These are phyloP conservation scores for Botia kubotai DNA, from an alignment of 2,797 vertebrate species.

Conservation along the genomic window DNA sequence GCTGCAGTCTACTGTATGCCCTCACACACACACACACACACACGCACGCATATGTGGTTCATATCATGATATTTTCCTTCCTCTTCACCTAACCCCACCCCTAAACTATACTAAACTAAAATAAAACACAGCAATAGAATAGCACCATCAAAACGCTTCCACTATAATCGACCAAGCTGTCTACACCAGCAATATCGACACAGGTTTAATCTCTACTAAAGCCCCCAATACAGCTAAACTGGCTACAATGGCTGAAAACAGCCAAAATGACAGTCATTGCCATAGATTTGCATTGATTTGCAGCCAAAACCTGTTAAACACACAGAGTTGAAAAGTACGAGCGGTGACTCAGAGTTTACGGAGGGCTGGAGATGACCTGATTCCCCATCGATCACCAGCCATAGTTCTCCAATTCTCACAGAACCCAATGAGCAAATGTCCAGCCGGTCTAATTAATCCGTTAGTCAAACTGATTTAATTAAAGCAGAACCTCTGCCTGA, in stretches of 20 bases:
- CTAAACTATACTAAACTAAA: too few relatives aligned
- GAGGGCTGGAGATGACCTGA: slow-evolving; percentile 25
- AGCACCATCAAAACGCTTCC: not conserved
- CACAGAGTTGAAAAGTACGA: not conserved
- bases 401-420: slow-evolving; percentile 28
- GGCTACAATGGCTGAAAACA: slow-evolving; percentile 33
- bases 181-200: slow-evolving; percentile 11
- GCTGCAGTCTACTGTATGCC: not conserved
- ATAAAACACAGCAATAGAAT: too few relatives aligned
- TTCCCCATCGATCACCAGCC: slow-evolving; percentile 19
- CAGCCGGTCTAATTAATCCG: slow-evolving; percentile 53
- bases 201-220: slow-evolving; percentile 36
- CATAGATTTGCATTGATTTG: slow-evolving; percentile 29
- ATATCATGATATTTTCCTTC: too few relatives aligned
- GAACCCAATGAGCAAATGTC: slow-evolving; percentile 25
- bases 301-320: slow-evolving; percentile 18
- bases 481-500: slow-evolving; percentile 50
- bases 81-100: too few relatives aligned
- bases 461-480: slow-evolving; percentile 55
- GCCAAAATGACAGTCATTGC: slow-evolving; percentile 19
- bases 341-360: not conserved
- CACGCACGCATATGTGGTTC: too few relatives aligned
- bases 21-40: not conserved
- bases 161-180: not conserved
- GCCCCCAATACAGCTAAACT: slow-evolving; percentile 30